These are phyloP conservation scores for Drepana arcuata DNA, from an alignment of 1,140 invertebrate genomes.

Conservation along the genomic window DNA sequence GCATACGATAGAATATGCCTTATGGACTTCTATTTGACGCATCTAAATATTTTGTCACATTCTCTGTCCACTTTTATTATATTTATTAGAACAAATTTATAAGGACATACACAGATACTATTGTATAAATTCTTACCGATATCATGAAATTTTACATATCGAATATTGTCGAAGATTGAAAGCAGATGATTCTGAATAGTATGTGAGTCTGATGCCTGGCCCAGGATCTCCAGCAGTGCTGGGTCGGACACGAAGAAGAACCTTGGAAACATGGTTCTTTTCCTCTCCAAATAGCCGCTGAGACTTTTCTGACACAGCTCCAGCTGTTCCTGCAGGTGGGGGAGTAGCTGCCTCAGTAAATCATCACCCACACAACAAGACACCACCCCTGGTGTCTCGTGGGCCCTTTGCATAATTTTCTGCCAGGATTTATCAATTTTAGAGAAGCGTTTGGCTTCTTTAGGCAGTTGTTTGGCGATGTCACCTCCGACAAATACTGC, in stretches of 20 bases:
- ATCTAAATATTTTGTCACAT: too few species aligned
- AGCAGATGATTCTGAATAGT: slow-evolving; percentile 97
- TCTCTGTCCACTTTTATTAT: too few species aligned
- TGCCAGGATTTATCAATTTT: slow-evolving; percentile 99
- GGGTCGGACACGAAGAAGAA: slow-evolving; percentile 99
- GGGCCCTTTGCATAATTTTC: slow-evolving; percentile 96
- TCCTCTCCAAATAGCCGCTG: slow-evolving; percentile 96
- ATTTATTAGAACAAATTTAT: too few species aligned
- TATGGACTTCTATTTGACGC: too few species aligned
- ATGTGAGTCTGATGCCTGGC: slow-evolving; percentile 97
- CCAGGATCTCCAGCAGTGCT: slow-evolving; percentile 94
- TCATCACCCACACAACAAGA: slow-evolving; percentile 97
- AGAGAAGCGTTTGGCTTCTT: slow-evolving; percentile 94
- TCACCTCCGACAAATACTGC: slow-evolving; percentile 98
- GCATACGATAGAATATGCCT: too few species aligned
- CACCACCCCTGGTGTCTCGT: slow-evolving; percentile 95
- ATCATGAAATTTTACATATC: slow-evolving; percentile 94
- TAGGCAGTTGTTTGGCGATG: slow-evolving; percentile 97
- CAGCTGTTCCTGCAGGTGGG: slow-evolving; percentile 96
- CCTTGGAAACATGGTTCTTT: slow-evolving; percentile 95
- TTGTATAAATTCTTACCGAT: slow-evolving; percentile 74
- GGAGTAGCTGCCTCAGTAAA: slow-evolving; percentile 90
- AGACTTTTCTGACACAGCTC: slow-evolving; percentile 97
- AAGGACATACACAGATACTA: too few species aligned
- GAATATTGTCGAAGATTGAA: slow-evolving; percentile 96